Conservation (phyloP, 92 coral and sea anemone species). For the Desmophyllum pertusum region DNA sequence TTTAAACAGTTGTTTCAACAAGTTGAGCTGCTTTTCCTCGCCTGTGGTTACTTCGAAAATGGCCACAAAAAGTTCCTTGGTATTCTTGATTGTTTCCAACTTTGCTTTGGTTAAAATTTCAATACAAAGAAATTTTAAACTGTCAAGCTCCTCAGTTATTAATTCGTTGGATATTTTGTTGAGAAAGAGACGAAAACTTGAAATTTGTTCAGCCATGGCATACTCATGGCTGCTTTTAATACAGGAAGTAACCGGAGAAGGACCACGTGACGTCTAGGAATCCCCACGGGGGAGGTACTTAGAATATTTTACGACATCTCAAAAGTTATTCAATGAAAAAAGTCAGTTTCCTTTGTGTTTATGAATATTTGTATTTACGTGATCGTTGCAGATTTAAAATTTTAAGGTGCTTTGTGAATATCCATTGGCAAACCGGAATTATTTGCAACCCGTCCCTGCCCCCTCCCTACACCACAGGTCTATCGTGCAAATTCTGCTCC, state of each 20-base stretch:
- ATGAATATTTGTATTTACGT: no score
- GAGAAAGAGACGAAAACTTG: slow-evolving; percentile 5
- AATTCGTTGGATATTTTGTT: slow-evolving; percentile 1
- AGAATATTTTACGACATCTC: no score
- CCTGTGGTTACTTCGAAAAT: slow-evolving; percentile 9
- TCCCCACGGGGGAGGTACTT: neutral
- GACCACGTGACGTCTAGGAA: neutral
- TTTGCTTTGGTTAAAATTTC: neutral
- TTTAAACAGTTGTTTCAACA: slow-evolving; percentile 1
- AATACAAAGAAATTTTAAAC: neutral
- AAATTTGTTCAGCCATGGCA: neutral
- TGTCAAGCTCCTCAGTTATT: neutral
- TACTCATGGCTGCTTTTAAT: neutral
- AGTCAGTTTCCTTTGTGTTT: neutral
- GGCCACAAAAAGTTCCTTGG: slow-evolving; percentile 23
- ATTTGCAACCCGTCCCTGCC: neutral
- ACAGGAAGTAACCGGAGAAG: neutral
- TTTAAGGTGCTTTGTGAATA: neutral
- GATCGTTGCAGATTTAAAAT: neutral
- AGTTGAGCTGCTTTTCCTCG: slow-evolving; percentile 1
- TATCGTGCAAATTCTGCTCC: neutral
- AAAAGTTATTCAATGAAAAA: neutral
- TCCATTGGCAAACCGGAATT: neutral
- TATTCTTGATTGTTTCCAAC: slow-evolving; percentile 17
- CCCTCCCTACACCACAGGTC: neutral